Evolutionary conservation across 2,888 invertebrate genomes (phyloP).

Genomic region (Idaea aversata): DNA sequence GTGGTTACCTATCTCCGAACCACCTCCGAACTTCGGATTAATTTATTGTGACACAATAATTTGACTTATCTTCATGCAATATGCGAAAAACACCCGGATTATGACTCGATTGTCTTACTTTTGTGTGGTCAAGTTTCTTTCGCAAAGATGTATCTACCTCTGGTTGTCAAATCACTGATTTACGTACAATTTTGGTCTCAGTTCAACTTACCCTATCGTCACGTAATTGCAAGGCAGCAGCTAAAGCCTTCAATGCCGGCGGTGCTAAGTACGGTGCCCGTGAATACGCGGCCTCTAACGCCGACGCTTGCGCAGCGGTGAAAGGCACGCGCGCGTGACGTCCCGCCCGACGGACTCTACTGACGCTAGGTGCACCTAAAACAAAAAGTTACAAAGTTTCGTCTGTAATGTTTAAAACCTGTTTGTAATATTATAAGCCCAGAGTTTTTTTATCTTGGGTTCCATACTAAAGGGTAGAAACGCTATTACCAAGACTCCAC

Average conservation of each 20-base stretch:
- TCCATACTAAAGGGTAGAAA: too few relatives aligned
- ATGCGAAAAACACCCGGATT: too few relatives aligned
- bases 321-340: constrained; percentile 87
- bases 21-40: too few relatives aligned
- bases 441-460: too few relatives aligned
- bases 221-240: constrained; percentile 82
- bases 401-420: too few relatives aligned
- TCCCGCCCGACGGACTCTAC: constrained; percentile 78
- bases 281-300: constrained; percentile 85
- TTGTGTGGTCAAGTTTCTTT: too few relatives aligned
- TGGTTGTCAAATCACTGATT: background rate
- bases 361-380: constrained; percentile 46
- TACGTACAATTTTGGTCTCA: constrained; percentile 1
- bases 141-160: too few relatives aligned
- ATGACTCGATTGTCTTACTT: background rate
- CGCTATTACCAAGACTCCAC: too few relatives aligned
- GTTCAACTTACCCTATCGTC: constrained; percentile 82
- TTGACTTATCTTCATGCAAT: too few relatives aligned
- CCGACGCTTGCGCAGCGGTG: constrained; percentile 83
- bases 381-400: background rate
- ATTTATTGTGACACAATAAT: too few relatives aligned
- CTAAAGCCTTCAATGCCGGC: constrained; percentile 83
- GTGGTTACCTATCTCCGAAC: too few relatives aligned
- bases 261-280: constrained; percentile 85
- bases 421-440: too few relatives aligned